Conservation (phyloP, 2,888 invertebrate species). For the Frankliniella intonsa region DNA sequence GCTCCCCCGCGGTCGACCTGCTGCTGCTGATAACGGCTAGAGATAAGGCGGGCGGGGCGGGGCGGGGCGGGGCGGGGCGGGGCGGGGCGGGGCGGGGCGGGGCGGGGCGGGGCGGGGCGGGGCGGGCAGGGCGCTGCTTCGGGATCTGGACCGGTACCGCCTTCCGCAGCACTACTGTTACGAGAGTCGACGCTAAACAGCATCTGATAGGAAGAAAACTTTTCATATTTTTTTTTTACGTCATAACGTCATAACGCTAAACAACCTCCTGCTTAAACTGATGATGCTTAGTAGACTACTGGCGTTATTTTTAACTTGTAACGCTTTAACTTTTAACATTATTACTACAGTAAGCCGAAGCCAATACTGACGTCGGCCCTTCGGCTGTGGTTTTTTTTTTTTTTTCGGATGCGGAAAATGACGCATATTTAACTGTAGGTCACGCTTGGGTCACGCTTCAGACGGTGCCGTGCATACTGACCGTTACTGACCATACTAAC, state of each 20-base stretch:
- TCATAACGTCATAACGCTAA: background rate
- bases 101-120: no score
- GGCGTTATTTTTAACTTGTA: background rate
- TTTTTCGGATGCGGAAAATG: background rate
- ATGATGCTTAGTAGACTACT: background rate
- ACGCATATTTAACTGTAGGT: background rate
- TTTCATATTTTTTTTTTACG: background rate
- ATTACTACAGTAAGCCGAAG: background rate
- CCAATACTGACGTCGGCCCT: no score
- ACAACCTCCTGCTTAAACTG: background rate
- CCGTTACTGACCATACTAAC: background rate
- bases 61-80: no score
- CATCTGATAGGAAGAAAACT: background rate
- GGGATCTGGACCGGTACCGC: no score
- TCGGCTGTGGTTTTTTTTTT: no score
- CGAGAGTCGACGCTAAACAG: no score
- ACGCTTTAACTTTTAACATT: background rate
- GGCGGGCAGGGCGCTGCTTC: no score
- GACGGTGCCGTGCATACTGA: background rate
- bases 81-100: no score
- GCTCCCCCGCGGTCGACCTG: no score
- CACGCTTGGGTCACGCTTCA: background rate
- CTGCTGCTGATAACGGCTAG: no score
- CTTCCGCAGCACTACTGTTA: no score
- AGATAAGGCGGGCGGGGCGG: no score